Evolutionary conservation across 2,113 vertebrate genomes (phyloP), one percentile per base, ranked within the genome.

Genomic region (Ailurus styani): DNA sequence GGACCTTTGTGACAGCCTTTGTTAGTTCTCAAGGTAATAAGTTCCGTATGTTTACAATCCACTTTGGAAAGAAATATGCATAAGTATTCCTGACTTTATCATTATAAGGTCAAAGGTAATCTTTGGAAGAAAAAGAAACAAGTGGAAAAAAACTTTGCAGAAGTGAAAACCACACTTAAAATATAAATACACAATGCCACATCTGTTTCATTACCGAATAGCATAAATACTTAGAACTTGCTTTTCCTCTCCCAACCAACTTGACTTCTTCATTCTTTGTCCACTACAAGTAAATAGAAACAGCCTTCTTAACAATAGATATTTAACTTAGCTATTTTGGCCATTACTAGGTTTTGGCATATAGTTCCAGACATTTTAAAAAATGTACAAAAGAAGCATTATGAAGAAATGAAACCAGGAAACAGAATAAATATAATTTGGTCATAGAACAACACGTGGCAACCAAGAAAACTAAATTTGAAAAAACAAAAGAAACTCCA

Each of bases 401-500:
- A 52, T 27, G 84, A 85, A 87, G 37, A 79, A 87, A 92, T 86
- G 79, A 97, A 94, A 57, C 34, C 45, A 90, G 54, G 47, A 85
- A 97, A 87, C 20, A 87, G n/a, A 90, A 55, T 93, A 75, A 95
- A 92, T 94, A 13, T 88, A 72, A 79, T 97, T 96, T 68, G 25
- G 25, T 68, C 93, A 91, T 70, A 96, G 86, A 96, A 96, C 68
- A 25, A 42, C 34, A 64, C 17, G 45, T 34, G 60, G 72, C 31
- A 93, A 84, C 81, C 54, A 93, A 82, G 72, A 91, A 91, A 93
- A 96, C 27, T 52, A 81, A 93, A 87, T 95, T 82, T 95, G 62
- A 42, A 50, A 87, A 94, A 82, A n/a, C 6, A 72, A 21, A 87
- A 72, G 40, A 82, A 89, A 95, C n/a, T 40, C 64, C 14, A 57